Base-by-base conservation (phyloP, 1,140 invertebrate genomes). In the Galleria mellonella region DNA sequence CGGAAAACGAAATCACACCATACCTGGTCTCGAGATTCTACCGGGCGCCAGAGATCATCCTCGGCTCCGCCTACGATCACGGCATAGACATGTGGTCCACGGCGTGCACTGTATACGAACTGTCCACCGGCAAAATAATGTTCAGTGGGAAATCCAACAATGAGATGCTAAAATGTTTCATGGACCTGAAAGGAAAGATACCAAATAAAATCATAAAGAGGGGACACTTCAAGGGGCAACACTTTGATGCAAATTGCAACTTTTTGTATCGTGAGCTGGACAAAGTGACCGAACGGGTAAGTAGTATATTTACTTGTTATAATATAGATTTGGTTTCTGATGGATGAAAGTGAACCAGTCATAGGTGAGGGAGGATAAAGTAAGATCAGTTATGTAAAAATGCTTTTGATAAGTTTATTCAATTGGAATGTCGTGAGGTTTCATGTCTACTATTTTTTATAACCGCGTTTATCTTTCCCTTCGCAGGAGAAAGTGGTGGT, bases 11-110 rank as follows among this genome's bases (percentile, higher is more conserved):
- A 81, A 96, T 98, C 36, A 99, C 98, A 94, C 77, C 98, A 0
- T 99, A 99, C 87, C 89, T 99, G n/a, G 97, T 99, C 8, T 99
- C 97, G 35, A 89, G 98, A 66, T 99, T 99, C 86, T 99, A 99
- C 86, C 89, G 98, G 36, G 62, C 98, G 1, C 98, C 98, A 6
- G 98, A 99, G 91, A 99, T 99, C 48, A 99, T 99, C 86, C 87
- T 99, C 51, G 98, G 98, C 9, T 93, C 98, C 59, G 91, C 94
- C 1, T 99, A 99, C 87, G 98, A 99, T 86, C 97, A 94, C 89
- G 96, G 93, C 12, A 97, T 99, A 63, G 98, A 99, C 84, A 94
- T 98, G 91, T 99, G 98, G 98, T 99, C 97, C 6, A 96, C 97
- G 5, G 98, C 96, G 1, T 98, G 97, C 72, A 99, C 98, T 8